Evolutionary conservation across 2,888 invertebrate species (phyloP), one percentile per base, ranked within the genome.

Genomic region (Escarpia spicata): DNA sequence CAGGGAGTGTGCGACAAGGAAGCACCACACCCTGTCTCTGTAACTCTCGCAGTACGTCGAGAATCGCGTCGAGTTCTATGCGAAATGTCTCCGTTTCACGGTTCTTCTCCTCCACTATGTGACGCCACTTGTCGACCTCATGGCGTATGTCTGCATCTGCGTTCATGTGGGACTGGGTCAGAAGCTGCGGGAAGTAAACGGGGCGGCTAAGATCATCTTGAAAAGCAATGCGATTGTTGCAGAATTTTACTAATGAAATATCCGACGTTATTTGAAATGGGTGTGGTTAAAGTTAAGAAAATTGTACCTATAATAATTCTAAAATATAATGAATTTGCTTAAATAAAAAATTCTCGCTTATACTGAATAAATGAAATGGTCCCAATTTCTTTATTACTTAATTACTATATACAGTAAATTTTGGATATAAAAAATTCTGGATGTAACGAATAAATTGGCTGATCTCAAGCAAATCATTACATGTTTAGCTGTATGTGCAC

Each of bases 1-100:
- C 44, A 31, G 91, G 91, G 15, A 44, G 91, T n/a, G 60, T 89
- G 19, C 89, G 92, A 43, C 37, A 92, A 43, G 96, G 96, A 44
- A 96, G 94, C 31, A 95, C 94, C 45, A 96, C 95, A 12, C 96
- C 96, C 92, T 96, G 96, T 94, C 95, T 95, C 93, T 96, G 96
- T 92, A 96, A 94, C 91, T 95, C 95, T 92, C 95, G 94, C 92
- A 96, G 93, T 19, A 96, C 95, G 92, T 95, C 95, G 4, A 96
- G 94, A 45, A 96, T 96, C 15, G 96, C 95, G 94, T 96, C 96
- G 90, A 96, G 94, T 93, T 96, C 96, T 90, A 94, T 94, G 12
- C 96, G 95, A 93, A 96, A 96, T 93, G 94, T 94, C 92, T 96
- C 96, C 90, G 96, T 96, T 94, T 96, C 96, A 58, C 94, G 94